These are phyloP conservation scores for Cabera pusaria DNA, from an alignment of 2,888 invertebrate species.

Conservation along the genomic window DNA sequence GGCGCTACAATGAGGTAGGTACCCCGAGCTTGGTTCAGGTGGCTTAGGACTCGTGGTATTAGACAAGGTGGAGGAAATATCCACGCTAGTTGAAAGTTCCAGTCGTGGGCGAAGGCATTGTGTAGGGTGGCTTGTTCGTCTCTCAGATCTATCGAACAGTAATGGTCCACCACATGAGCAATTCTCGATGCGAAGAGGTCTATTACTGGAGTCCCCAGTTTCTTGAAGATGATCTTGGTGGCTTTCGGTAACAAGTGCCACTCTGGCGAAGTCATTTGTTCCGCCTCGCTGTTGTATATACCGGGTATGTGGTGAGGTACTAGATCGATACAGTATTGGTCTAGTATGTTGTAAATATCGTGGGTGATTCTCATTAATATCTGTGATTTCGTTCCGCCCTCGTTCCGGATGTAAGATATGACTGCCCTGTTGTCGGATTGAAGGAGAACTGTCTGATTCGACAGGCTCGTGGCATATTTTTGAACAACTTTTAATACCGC, in stretches of 20 bases:
- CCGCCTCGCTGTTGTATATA: conserved; percentile 5
- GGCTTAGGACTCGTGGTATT: conserved; percentile 25
- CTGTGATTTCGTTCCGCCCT: conserved; percentile 6
- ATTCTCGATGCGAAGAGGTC: conserved; percentile 32
- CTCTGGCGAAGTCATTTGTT: conserved; percentile 1
- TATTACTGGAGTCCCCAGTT: conserved; percentile 22
- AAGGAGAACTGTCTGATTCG: neutral
- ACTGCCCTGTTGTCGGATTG: conserved; percentile 12
- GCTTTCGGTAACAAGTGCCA: conserved; percentile 6
- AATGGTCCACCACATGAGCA: conserved; percentile 30
- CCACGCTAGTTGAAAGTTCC: conserved; percentile 25
- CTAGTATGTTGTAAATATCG: neutral
- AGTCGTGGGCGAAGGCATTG: conserved; percentile 27
- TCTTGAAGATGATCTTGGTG: conserved; percentile 2
- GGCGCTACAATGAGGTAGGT: conserved; percentile 34
- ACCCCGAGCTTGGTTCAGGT: conserved; percentile 30
- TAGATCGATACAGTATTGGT: neutral
- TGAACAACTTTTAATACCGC: conserved; percentile 2
- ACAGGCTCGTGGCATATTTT: neutral
- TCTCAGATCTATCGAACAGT: conserved; percentile 22
- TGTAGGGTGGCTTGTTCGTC: conserved; percentile 25
- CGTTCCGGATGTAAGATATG: conserved; percentile 5
- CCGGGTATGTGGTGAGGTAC: conserved; percentile 5
- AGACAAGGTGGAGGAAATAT: conserved; percentile 33
- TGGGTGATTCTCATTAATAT: neutral